Evolutionary conservation across 2,888 invertebrate species (phyloP).

Genomic region (Callyntrura sp.): DNA sequence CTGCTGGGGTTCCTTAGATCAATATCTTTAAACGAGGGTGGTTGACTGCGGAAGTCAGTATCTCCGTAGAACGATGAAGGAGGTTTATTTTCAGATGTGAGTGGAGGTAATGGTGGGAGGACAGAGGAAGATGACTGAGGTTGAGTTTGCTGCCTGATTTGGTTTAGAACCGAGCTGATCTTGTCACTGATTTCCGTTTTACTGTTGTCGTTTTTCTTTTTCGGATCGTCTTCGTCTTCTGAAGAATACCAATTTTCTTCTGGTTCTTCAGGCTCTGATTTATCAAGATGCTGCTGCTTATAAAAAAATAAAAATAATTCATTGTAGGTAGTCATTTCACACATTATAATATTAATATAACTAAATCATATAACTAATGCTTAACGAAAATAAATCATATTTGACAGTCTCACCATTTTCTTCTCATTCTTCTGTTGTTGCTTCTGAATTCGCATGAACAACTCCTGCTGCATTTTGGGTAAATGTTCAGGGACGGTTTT

Average conservation of each 20-base stretch:
- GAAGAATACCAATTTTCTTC: constrained; percentile 79
- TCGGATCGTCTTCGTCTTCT: constrained; percentile 72
- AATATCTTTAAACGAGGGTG: constrained; percentile 87
- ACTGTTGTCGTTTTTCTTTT: constrained; percentile 64
- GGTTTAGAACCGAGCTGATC: constrained; percentile 81
- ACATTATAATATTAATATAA: constrained; percentile 9
- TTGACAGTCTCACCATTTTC: constrained; percentile 84
- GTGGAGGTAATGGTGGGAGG: constrained; percentile 12
- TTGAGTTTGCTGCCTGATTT: constrained; percentile 79
- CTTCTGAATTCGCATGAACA: constrained; percentile 89
- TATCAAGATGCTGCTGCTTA: constrained; percentile 73
- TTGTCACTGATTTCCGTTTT: constrained; percentile 77
- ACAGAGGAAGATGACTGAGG: constrained; percentile 51
- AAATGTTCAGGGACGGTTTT: constrained; percentile 86
- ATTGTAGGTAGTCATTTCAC: constrained; percentile 40
- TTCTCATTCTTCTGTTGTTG: constrained; percentile 87
- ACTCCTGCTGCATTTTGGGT: constrained; percentile 89
- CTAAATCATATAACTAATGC: no score
- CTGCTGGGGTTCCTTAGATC: constrained; percentile 88
- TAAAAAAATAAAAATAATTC: constrained; percentile 20
- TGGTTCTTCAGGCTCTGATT: constrained; percentile 86
- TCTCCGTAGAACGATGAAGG: constrained; percentile 86
- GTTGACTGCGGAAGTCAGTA: constrained; percentile 88
- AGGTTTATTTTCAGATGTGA: constrained; percentile 10
- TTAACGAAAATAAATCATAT: no score